Evolutionary conservation across 2,888 invertebrate species (phyloP), one percentile per base, ranked within the genome.

Genomic region (Thera obeliscata): DNA sequence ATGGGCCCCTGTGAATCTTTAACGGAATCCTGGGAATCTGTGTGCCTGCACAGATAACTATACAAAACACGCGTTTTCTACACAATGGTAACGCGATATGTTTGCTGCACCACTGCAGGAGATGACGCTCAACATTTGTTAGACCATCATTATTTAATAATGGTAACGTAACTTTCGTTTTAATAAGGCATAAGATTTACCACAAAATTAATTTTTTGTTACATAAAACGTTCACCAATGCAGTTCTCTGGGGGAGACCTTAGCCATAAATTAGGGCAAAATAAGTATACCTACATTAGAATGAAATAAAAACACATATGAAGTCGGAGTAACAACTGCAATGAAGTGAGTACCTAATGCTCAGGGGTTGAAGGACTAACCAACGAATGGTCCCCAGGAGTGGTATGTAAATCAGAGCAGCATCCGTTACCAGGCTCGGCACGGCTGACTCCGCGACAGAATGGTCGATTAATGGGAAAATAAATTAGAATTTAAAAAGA

Each of bases 1-100:
- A 91, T 92, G 91, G 83, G 79, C 83, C 83, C 88, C 86, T 91
- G 91, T 85, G 90, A 90, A 91, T 85, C 73, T 76, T 83, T 85
- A 87, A 89, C 90, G 88, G 89, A 83, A 86, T 87, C 88, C 85
- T 87, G 87, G 84, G 88, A 87, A 84, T 78, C 78, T 81, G 82
- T 85, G 87, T 86, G 82, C 84, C 81, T 79, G 81, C 85, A 80
- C 79, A 86, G 82, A 87, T 83, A 86, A 82, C 61, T 57, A 46
- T 61, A 67, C 61, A 57, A 61, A 56, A 67, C 66, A 63, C 80
- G 76, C 75, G 73, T 70, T 70, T 67, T 61, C 60, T 55, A 72
- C 75, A 79, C 85, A 89, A 91, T 88, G 74, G 89, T 87, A 89
- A 90, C 79, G 74, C 76, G 87, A 89, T 89, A 86, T 80, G 61